phyloP scores from a whole-genome alignment of 92 coral and sea anemone species.

The Plumapathes pennacea region DNA sequence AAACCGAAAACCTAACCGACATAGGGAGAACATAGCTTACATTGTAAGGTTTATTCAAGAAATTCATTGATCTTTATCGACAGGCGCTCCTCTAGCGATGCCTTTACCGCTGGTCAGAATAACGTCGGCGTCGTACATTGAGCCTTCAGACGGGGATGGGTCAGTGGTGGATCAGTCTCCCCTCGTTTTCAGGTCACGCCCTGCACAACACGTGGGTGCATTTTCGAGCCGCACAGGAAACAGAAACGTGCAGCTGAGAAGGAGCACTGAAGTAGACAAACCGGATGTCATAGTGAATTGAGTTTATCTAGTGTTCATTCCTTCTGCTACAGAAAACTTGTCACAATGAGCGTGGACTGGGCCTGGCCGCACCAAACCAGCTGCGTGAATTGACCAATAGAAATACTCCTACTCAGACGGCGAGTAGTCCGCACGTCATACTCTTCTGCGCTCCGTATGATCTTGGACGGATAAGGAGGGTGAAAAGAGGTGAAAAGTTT shows the following conservation, averaged over 20 bases:
- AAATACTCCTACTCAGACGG: no score
- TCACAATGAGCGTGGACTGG: no score
- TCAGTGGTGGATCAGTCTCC: constrained; percentile 58
- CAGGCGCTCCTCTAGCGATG: constrained; percentile 89
- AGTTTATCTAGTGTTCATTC: no score
- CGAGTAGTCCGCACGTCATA: no score
- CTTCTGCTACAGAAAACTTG: no score
- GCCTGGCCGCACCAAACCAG: no score
- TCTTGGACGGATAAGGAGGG: no score
- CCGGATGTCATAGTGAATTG: constrained; percentile 92
- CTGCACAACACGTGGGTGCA: constrained; percentile 43
- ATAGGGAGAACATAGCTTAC: no score
- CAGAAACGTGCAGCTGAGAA: constrained; percentile 43
- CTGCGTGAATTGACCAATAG: no score
- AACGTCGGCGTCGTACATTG: constrained; percentile 73
- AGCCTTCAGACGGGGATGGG: constrained; percentile 48
- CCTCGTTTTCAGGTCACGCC: constrained; percentile 25
- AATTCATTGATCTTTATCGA: not conserved
- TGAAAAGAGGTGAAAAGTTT: no score
- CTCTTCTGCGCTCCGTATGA: no score
- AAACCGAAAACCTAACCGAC: no score
- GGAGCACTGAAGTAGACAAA: constrained; percentile 23
- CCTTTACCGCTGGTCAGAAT: constrained; percentile 97
- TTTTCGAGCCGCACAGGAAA: constrained; percentile 25
- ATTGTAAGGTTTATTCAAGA: not conserved